Evolutionary conservation across 2,888 invertebrate genomes (phyloP).

Genomic region (Habroteleia sp.): DNA sequence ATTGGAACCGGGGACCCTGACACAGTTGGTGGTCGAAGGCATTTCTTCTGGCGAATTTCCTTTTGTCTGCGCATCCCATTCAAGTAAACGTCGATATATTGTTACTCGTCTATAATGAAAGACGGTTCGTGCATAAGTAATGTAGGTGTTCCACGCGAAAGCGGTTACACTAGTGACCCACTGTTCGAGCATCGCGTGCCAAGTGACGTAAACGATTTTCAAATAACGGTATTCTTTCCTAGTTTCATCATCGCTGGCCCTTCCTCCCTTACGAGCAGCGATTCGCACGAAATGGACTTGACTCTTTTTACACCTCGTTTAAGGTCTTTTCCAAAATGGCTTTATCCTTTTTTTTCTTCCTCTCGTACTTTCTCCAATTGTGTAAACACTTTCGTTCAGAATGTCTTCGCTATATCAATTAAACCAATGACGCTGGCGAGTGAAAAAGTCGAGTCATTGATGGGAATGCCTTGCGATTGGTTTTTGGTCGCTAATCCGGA

Average conservation of each 20-base stretch:
- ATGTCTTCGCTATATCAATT: too few relatives aligned
- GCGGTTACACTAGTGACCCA: constrained; percentile 69
- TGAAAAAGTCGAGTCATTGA: too few relatives aligned
- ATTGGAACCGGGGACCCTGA: too few relatives aligned
- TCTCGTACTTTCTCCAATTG: constrained; percentile 4
- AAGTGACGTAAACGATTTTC: constrained; percentile 69
- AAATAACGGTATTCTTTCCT: constrained; percentile 69
- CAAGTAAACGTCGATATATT: constrained; percentile 46
- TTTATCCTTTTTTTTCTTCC: too few relatives aligned
- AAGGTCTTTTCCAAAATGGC: too few relatives aligned
- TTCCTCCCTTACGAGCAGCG: constrained; percentile 39
- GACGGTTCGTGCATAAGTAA: constrained; percentile 60
- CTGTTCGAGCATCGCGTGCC: constrained; percentile 64
- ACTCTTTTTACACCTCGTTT: neutral
- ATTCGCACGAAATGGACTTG: constrained; percentile 3
- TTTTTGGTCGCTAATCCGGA: too few relatives aligned
- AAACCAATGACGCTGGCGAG: too few relatives aligned
- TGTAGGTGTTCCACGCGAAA: constrained; percentile 67
- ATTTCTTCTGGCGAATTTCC: constrained; percentile 27
- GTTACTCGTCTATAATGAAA: constrained; percentile 57
- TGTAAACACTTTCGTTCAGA: neutral
- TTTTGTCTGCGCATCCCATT: constrained; percentile 24
- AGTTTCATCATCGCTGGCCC: constrained; percentile 60
- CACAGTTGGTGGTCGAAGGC: too few relatives aligned
- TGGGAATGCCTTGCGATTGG: too few relatives aligned